Evolutionary conservation across 2,113 vertebrate species (phyloP).

Genomic region (Sylvietta virens): DNA sequence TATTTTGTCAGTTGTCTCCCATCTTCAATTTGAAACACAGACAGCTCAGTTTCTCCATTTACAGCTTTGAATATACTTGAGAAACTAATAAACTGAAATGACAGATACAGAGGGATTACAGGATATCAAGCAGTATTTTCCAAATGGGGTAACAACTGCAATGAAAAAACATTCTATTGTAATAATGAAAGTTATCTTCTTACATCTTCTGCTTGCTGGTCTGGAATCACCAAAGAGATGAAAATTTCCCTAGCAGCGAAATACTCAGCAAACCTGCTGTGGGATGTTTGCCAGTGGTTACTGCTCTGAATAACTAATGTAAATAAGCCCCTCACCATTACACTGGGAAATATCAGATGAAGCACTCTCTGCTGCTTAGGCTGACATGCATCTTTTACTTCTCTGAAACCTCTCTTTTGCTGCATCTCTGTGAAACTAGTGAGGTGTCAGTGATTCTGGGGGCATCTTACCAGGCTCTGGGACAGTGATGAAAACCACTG

Average conservation of each 20-base stretch:
- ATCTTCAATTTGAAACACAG: constrained; percentile 18
- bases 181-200: constrained; percentile 61
- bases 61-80: constrained; percentile 40
- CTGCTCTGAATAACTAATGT: not conserved
- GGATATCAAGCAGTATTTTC: constrained; percentile 53
- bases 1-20: constrained; percentile 42
- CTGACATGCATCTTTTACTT: not conserved
- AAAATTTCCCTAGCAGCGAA: constrained; percentile 1
- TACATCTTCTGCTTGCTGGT: constrained; percentile 34
- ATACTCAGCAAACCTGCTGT: not conserved
- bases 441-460: not conserved
- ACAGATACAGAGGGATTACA: constrained; percentile 49
- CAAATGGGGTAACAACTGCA: constrained; percentile 51
- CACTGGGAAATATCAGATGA: not conserved
- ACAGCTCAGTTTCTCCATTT: constrained; percentile 25
- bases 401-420: not conserved
- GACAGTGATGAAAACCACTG: not conserved
- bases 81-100: constrained; percentile 58
- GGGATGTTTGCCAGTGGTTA: not conserved
- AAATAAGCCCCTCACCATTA: not conserved
- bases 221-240: constrained; percentile 37
- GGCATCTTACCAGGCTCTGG: not conserved
- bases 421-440: not conserved
- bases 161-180: constrained; percentile 19
- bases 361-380: not conserved